Conservation (phyloP, 2,888 invertebrate genomes). For the Phytoseiulus persimilis region DNA sequence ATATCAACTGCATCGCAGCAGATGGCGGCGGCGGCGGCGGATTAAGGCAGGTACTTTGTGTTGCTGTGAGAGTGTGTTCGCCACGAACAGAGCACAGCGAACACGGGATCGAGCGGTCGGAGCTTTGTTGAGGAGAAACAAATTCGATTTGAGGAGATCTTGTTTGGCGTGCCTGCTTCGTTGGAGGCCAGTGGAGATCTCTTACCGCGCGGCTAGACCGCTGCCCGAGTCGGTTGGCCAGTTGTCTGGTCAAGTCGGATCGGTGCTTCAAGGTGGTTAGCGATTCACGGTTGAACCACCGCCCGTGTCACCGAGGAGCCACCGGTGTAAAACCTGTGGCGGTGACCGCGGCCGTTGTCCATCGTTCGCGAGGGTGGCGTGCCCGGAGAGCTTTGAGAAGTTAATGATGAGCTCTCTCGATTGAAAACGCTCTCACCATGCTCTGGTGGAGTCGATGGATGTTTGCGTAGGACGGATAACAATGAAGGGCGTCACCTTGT, state of each 20-base stretch:
- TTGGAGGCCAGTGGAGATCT: background rate
- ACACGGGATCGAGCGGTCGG: background rate
- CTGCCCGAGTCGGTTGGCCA: background rate
- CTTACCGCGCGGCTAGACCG: background rate
- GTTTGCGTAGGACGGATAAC: background rate
- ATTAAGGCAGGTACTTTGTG: background rate
- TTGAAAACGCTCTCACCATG: background rate
- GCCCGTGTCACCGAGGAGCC: background rate
- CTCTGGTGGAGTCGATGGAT: slow-evolving; percentile 1
- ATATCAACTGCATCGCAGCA: background rate
- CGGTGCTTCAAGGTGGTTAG: background rate
- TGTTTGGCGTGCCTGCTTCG: background rate
- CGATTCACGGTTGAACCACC: background rate
- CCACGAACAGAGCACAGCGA: background rate
- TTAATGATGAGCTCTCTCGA: background rate
- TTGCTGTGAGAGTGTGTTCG: background rate
- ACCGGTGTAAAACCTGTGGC: background rate
- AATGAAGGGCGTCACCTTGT: background rate
- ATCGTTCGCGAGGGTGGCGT: background rate
- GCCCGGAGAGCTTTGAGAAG: background rate
- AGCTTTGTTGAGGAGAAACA: slow-evolving; percentile 5
- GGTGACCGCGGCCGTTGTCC: background rate
- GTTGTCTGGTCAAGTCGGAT: background rate
- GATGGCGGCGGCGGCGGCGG: background rate
- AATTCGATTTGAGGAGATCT: background rate